Evolutionary conservation across 2,888 invertebrate species (phyloP).

Genomic region (Drosophila atroscutellata): DNA sequence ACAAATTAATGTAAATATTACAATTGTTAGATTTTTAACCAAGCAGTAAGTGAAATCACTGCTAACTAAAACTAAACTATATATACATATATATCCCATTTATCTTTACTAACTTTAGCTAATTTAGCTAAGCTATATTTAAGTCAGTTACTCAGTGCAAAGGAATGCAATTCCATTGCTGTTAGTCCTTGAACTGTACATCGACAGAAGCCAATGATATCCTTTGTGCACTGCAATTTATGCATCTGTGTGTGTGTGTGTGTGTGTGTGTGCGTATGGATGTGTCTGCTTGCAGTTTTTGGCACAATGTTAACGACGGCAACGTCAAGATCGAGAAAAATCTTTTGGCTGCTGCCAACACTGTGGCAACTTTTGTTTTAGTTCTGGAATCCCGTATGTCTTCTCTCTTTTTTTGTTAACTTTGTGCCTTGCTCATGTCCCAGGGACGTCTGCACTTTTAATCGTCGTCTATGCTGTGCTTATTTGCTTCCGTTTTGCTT

Average conservation of each 20-base stretch:
- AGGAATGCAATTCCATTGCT: not conserved
- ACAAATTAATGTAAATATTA: not conserved
- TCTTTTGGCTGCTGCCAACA: constrained; percentile 43
- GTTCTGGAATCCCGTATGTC: constrained; percentile 53
- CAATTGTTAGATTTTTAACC: not conserved
- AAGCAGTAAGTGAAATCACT: not conserved
- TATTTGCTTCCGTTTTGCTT: constrained; percentile 65
- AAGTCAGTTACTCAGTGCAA: not conserved
- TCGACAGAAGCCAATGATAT: constrained; percentile 49
- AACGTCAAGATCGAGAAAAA: constrained; percentile 35
- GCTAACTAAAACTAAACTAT: not conserved
- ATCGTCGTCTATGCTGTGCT: constrained; percentile 64
- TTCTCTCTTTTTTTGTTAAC: constrained; percentile 55
- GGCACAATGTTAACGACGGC: constrained; percentile 57
- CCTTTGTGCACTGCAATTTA: constrained; percentile 31
- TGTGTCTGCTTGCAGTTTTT: constrained; percentile 28
- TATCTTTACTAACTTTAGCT: not conserved
- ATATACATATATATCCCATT: not conserved
- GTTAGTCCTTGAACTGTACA: constrained; percentile 34
- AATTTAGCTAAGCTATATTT: not conserved
- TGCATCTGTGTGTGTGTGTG: not conserved
- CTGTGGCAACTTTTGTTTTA: constrained; percentile 62
- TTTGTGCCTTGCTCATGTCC: constrained; percentile 72
- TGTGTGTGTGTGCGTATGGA: constrained; percentile 3
- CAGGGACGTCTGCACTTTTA: constrained; percentile 72